Evolutionary conservation across 2,113 vertebrate species (phyloP).

Genomic region (Vombatus ursinus): DNA sequence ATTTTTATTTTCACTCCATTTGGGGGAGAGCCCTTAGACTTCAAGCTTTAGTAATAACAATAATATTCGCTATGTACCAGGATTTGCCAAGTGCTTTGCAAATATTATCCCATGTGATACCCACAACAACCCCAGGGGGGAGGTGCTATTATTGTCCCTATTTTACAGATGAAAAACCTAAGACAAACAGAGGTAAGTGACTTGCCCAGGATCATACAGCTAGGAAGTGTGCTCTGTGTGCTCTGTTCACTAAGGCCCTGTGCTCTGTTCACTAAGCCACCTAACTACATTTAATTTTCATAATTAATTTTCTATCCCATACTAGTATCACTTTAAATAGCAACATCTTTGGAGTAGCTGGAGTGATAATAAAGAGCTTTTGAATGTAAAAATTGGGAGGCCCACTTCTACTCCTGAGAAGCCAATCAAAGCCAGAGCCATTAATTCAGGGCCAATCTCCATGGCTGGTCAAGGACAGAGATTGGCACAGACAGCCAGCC

Average conservation of each 20-base stretch:
- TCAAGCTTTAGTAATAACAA: background rate
- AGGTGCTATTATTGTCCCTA: background rate
- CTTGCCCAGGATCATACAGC: background rate
- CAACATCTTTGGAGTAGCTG: background rate
- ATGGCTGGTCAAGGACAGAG: background rate
- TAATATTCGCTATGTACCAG: background rate
- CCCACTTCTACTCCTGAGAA: background rate
- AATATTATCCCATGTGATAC: background rate
- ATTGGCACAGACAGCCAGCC: background rate
- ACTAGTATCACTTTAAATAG: background rate
- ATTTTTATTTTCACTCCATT: background rate
- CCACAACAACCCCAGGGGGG: background rate
- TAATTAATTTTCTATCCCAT: background rate
- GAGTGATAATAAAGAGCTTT: background rate
- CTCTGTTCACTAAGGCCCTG: background rate
- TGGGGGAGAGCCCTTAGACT: background rate
- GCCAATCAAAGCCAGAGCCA: background rate
- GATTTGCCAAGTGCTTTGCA: background rate
- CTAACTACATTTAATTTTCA: background rate
- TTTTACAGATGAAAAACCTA: constrained; percentile 12
- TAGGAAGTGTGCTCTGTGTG: background rate
- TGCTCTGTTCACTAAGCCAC: background rate
- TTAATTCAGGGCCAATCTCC: background rate
- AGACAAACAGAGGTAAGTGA: background rate
- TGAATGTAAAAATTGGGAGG: background rate